Evolutionary conservation across 1,140 invertebrate species (phyloP).

Genomic region (Sinella curviseta): DNA sequence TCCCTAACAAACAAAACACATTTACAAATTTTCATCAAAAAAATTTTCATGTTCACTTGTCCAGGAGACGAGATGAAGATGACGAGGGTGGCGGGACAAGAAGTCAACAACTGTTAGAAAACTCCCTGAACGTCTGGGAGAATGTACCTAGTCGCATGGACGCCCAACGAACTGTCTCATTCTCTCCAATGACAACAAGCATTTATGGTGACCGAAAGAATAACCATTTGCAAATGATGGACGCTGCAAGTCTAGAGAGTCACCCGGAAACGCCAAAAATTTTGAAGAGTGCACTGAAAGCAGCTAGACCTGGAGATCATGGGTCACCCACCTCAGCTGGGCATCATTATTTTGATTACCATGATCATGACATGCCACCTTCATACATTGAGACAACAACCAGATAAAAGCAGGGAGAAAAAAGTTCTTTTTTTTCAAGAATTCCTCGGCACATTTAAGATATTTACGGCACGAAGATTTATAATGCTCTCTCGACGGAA

Average conservation of each 20-base stretch:
- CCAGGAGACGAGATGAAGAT: neutral
- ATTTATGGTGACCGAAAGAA: slow-evolving; percentile 25
- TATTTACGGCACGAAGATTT: too few species aligned
- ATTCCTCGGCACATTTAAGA: too few species aligned
- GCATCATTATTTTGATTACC: slow-evolving; percentile 10
- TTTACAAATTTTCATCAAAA: neutral
- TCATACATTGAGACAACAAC: slow-evolving; percentile 12
- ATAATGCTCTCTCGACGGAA: too few species aligned
- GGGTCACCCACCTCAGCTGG: slow-evolving; percentile 14
- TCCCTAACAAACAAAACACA: too few species aligned
- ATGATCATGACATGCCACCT: slow-evolving; percentile 11
- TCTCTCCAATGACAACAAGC: slow-evolving; percentile 34
- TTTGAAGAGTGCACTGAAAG: slow-evolving; percentile 35
- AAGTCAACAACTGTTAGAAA: slow-evolving; percentile 36
- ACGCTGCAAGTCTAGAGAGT: neutral
- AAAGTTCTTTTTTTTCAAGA: too few species aligned
- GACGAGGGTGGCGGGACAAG: neutral
- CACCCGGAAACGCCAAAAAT: slow-evolving; percentile 35
- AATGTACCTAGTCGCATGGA: slow-evolving; percentile 14
- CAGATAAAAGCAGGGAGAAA: neutral
- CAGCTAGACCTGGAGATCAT: slow-evolving; percentile 12
- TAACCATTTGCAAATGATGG: neutral
- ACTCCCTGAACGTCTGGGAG: slow-evolving; percentile 41
- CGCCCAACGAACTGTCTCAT: slow-evolving; percentile 36
- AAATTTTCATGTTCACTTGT: neutral